Percentiles rank a stretch among this genome's conserved stretches.
Conservation (phyloP, 2,888 invertebrate genomes). For the Agrypnus murinus region DNA sequence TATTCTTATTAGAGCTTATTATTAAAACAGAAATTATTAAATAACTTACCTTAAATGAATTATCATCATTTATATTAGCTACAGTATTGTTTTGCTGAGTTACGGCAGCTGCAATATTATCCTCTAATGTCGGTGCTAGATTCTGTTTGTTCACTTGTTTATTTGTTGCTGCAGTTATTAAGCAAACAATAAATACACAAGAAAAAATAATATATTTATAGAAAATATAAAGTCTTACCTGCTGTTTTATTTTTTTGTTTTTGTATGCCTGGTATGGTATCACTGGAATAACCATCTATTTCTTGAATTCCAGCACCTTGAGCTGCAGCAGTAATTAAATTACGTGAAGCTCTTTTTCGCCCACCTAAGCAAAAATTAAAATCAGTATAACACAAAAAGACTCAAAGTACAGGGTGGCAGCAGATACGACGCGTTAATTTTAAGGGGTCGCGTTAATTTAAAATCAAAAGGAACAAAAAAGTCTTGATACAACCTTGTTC, state of each 20-base stretch:
- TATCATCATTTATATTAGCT: constrained; percentile 73
- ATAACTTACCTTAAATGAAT: constrained; percentile 77
- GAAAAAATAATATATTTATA: not conserved
- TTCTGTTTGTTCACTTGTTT: constrained; percentile 58
- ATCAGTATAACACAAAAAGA: too few relatives aligned
- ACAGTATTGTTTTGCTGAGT: constrained; percentile 67
- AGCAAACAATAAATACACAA: not conserved
- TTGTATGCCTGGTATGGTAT: constrained; percentile 53
- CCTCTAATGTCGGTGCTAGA: constrained; percentile 67
- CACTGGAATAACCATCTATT: constrained; percentile 74
- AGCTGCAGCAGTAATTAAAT: constrained; percentile 71
- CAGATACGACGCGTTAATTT: too few relatives aligned
- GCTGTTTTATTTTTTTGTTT: constrained; percentile 54
- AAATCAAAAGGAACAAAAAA: too few relatives aligned
- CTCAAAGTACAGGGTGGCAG: too few relatives aligned
- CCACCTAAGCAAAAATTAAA: constrained; percentile 34
- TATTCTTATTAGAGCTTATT: too few relatives aligned
- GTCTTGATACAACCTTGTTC: too few relatives aligned
- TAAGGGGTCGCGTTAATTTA: too few relatives aligned
- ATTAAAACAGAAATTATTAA: not conserved
- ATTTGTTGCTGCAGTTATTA: constrained; percentile 52
- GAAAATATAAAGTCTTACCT: constrained; percentile 31
- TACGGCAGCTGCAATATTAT: constrained; percentile 73
- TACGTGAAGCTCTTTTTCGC: constrained; percentile 54
- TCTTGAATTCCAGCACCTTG: constrained; percentile 75